Conservation (phyloP, 2,888 invertebrate species). For the Ditylenchus weischeri region DNA sequence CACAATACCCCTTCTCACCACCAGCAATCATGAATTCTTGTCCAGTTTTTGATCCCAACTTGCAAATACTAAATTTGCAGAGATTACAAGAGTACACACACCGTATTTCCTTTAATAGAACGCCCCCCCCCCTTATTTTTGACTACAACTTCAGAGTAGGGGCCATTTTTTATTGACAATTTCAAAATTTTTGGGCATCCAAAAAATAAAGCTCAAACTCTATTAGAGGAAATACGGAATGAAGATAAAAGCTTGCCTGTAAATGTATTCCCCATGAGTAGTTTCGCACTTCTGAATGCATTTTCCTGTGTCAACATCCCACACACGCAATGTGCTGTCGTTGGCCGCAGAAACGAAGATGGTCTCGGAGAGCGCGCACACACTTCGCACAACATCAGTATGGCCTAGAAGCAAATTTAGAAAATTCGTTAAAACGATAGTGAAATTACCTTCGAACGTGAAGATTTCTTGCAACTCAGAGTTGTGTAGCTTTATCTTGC, state of each 20-base stretch:
- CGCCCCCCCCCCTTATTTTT: no score
- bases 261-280: conserved; percentile 46
- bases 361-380: conserved; percentile 71
- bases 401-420: conserved; percentile 68
- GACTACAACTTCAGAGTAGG: no score
- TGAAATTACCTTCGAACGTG: conserved; percentile 27
- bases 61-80: conserved; percentile 19
- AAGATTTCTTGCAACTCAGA: conserved; percentile 67
- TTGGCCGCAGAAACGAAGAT: conserved; percentile 86
- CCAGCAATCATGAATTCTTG: conserved; percentile 38
- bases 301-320: conserved; percentile 74
- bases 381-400: conserved; percentile 82
- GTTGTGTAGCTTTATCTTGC: conserved; percentile 79
- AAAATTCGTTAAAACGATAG: no score
- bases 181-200: no score
- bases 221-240: no score
- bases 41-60: conserved; percentile 1
- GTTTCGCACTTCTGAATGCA: conserved; percentile 29
- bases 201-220: no score
- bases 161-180: no score
- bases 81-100: background rate
- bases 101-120: no score
- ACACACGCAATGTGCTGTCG: conserved; percentile 80
- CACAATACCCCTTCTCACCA: conserved; percentile 49
- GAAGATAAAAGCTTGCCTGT: conserved; percentile 32